These are phyloP conservation scores for Ceyx melanurus DNA, from an alignment of 2,113 vertebrate genomes.

Conservation along the genomic window DNA sequence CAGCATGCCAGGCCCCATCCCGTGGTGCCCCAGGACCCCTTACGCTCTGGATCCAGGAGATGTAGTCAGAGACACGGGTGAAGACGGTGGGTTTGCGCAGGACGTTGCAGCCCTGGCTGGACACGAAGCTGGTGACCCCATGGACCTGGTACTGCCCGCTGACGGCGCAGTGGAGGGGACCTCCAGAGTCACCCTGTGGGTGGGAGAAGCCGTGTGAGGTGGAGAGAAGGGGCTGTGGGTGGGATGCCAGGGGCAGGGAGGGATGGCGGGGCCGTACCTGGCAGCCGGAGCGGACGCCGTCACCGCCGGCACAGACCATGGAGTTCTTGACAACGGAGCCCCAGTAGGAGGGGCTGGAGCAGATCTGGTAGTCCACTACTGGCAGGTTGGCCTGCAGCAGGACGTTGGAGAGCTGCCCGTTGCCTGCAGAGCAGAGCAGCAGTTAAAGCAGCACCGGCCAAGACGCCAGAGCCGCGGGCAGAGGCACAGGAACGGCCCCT, in stretches of 20 bases:
- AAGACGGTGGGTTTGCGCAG: conserved; percentile 87
- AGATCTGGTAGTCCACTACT: conserved; percentile 77
- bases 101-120: conserved; percentile 80
- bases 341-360: conserved; percentile 84
- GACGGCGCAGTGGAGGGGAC: conserved; percentile 86
- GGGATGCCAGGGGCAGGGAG: rapidly evolving
- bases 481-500: too few species aligned
- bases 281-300: conserved; percentile 78
- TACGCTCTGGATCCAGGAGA: conserved; percentile 83
- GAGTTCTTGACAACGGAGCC: conserved; percentile 81
- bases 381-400: conserved; percentile 88
- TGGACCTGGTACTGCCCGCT: conserved; percentile 81
- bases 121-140: conserved; percentile 90
- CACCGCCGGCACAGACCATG: conserved; percentile 91
- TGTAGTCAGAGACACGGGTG: conserved; percentile 87
- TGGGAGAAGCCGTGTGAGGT: neutral
- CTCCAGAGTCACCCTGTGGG: conserved; percentile 87
- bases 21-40: neutral
- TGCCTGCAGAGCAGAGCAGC: conserved; percentile 58
- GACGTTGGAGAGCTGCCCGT: conserved; percentile 80
- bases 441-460: rapidly evolving
- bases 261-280: conserved; percentile 64
- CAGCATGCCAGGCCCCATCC: neutral
- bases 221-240: rapidly evolving
- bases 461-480: too few species aligned